Evolutionary conservation across 2,888 invertebrate genomes (phyloP), one percentile per base, ranked within the genome.

Genomic region (Drosophila merina): DNA sequence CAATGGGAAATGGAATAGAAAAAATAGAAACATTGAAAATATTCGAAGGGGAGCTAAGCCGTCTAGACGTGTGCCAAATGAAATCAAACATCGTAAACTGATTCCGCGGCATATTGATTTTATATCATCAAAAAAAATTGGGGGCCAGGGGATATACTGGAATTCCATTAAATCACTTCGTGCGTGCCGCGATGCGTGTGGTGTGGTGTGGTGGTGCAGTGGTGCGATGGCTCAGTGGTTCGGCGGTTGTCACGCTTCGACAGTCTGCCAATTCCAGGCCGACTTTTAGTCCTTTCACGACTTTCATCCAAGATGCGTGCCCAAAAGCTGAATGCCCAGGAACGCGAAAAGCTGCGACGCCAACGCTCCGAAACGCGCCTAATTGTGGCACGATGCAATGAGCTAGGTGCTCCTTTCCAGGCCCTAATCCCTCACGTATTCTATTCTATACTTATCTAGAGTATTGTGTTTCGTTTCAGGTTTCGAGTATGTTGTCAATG

Each of bases 401-500:
- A 79, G 20, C 62, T 72, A 78, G 82, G 86, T 86, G 12, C 36
- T 2, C 10, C 31, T 4, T 12, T 5, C 6, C 7, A n/a, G 36
- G n/a, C 4, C 1, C 12, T 48, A 40, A 63, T 30, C 9, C 10
- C 4, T 0, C 3, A 25, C n/a, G 7, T 40, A 20, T 42, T 31
- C n/a, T 36, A 36, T 36, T 36, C 14, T 14, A 14, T 36, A 36
- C 12, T 36, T 36, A 36, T n/a, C 36, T n/a, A 8, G n/a, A 9
- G n/a, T 7, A 12, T 52, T 12, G 0, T 30, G 5, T 7, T 6
- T 4, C 2, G 20, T 70, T 63, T 1, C 79, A 94, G 94, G 93
- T 86, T 94, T 94, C 69, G 92, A 93, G 74, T 94, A 94, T 87
- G 92, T 93, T n/a, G 93, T 94, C 42, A 93, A 92, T 49, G 92